phyloP scores from a whole-genome alignment of 1,140 invertebrate genomes.

The Sinonovacula constricta region DNA sequence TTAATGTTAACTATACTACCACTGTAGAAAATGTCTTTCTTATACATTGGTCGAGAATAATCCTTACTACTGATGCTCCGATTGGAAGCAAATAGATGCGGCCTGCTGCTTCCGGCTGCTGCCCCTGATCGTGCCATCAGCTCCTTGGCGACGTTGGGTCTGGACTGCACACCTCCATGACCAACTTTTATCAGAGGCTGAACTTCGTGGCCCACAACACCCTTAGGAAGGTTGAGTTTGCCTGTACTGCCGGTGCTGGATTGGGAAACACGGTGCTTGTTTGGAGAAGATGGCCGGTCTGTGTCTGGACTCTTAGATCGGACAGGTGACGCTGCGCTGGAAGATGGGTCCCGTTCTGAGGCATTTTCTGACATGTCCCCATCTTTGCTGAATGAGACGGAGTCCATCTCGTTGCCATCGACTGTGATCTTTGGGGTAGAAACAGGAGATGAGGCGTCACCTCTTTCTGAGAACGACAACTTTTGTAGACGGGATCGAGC shows the following conservation, averaged over 20 bases:
- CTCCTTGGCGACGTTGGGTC: slow-evolving; percentile 25
- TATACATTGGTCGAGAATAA: slow-evolving; percentile 92
- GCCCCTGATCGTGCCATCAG: slow-evolving; percentile 30
- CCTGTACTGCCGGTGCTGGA: slow-evolving; percentile 7
- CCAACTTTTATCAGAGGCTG: slow-evolving; percentile 83
- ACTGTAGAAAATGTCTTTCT: slow-evolving; percentile 99
- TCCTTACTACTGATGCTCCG: slow-evolving; percentile 72
- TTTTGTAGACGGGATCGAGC: slow-evolving; percentile 46
- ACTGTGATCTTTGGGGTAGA: slow-evolving; percentile 56
- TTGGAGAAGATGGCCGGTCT: neutral
- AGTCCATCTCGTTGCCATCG: slow-evolving; percentile 15
- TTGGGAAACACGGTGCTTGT: slow-evolving; percentile 8
- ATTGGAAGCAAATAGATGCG: slow-evolving; percentile 22
- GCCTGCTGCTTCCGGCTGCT: slow-evolving; percentile 18
- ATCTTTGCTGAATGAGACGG: slow-evolving; percentile 2
- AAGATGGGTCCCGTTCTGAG: slow-evolving; percentile 5
- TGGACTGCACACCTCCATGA: slow-evolving; percentile 33
- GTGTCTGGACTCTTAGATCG: slow-evolving; percentile 12
- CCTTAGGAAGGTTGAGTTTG: slow-evolving; percentile 24
- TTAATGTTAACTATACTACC: slow-evolving; percentile 94
- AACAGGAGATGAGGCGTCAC: slow-evolving; percentile 54
- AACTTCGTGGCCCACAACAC: slow-evolving; percentile 55
- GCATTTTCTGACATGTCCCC: neutral
- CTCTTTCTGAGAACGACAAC: slow-evolving; percentile 64
- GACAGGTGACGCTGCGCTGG: slow-evolving; percentile 15